Base-by-base conservation (phyloP, 1,140 invertebrate genomes). In the Drosophila navojoa region DNA sequence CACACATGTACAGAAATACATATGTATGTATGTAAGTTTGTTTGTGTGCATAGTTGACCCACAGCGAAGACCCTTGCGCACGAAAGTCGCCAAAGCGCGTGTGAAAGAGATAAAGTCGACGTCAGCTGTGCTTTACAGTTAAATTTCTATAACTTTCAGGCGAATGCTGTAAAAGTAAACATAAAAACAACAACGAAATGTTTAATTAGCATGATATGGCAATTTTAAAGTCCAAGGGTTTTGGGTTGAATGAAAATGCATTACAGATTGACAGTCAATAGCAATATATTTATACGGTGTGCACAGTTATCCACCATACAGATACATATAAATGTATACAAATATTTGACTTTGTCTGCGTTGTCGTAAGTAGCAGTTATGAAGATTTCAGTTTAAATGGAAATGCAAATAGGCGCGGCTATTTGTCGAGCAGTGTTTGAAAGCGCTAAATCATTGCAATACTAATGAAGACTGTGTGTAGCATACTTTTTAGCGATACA, bases 51-150 rank as follows among this genome's bases (percentile, higher is more conserved):
- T 52, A 58, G 52, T 44, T 71, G 69, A 71, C 69, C 69, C 69
- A 58, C 42, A 64, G 60, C 15, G 6, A 32, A 64, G 44, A 55
- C 69, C 70, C 63, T 72, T 67, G 70, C 58, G 25, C 54, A 71
- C 47, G 69, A 71, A 71, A 71, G 69, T 71, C 53, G 53, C 15
- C 53, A 44, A 16, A 49, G 22, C n/a, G 50, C 62, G 54, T 71
- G 69, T 58, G 61, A 71, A 71, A 71, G 45, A 64, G 60, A 64
- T 44, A 71, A 63, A 9, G 40, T 52, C 35, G 27, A 22, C 54
- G 16, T n/a, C 54, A 40, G 54, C 54, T 38, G 9, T 44, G n/a
- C 22, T 11, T 19, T 4, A 22, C 38, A 62, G 22, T 35, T 47
- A 42, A 71, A 50, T 58, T 71, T 64, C 53, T 44, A 50, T 25